These are phyloP conservation scores for Amazona finschi DNA, from an alignment of 2,797 vertebrate genomes.

Conservation along the genomic window DNA sequence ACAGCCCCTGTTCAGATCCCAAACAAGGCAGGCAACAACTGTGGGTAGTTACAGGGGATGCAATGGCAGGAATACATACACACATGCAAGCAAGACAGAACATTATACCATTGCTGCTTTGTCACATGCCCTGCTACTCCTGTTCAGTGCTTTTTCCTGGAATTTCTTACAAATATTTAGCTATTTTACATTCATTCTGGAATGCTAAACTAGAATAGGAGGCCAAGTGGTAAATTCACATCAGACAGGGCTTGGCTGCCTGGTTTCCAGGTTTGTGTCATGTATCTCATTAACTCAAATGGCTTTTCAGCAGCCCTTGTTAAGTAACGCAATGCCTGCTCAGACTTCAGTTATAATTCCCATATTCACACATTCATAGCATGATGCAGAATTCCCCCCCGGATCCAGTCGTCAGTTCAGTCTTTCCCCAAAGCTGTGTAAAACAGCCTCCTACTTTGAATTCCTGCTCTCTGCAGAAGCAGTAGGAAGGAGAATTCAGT, in stretches of 20 bases:
- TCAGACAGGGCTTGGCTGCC: background rate
- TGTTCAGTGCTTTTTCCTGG: background rate
- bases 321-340: background rate
- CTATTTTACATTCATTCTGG: background rate
- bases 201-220: background rate
- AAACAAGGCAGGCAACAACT: conserved; percentile 17
- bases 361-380: background rate
- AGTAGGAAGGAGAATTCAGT: background rate
- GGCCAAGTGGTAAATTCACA: background rate
- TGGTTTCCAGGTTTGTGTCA: background rate
- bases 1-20: background rate
- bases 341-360: background rate
- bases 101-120: background rate
- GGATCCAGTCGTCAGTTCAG: background rate
- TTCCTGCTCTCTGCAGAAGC: background rate
- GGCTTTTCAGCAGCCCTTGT: background rate
- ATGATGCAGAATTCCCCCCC: background rate
- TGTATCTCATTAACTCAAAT: background rate
- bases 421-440: background rate
- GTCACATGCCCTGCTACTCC: background rate
- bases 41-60: background rate
- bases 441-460: background rate
- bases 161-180: background rate
- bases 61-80: background rate
- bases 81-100: background rate